Evolutionary conservation across 1,140 invertebrate species (phyloP).

Genomic region (Drosophila kepulauana): DNA sequence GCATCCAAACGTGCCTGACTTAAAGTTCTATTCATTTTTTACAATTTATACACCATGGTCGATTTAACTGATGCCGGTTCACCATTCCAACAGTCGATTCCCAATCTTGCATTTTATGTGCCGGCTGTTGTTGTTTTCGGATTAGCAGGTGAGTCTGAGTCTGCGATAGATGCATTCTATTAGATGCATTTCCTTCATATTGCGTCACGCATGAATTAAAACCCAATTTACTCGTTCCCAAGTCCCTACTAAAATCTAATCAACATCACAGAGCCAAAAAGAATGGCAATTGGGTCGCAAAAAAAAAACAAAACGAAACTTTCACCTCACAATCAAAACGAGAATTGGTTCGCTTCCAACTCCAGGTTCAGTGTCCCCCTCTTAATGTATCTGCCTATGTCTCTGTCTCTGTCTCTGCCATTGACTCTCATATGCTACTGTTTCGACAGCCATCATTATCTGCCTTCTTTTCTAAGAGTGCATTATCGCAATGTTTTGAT

Average conservation of each 20-base stretch:
- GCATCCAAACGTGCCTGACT: conserved; percentile 25
- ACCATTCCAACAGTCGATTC: conserved; percentile 92
- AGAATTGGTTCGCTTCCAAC: conserved; percentile 16
- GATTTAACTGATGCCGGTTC: conserved; percentile 85
- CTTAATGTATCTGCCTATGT: not conserved
- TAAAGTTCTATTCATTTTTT: conserved; percentile 1
- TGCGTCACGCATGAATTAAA: conserved; percentile 45
- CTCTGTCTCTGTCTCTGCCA: not conserved
- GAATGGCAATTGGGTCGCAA: conserved; percentile 53
- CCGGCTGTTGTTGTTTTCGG: conserved; percentile 90
- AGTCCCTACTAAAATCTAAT: not conserved
- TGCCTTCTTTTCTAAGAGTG: conserved; percentile 27
- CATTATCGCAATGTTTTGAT: conserved; percentile 41
- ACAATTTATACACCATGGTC: conserved; percentile 86
- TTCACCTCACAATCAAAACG: conserved; percentile 58
- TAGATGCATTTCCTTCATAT: not conserved
- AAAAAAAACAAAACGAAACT: conserved; percentile 30
- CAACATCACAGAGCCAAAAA: not conserved
- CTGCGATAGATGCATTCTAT: not conserved
- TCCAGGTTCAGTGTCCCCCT: not conserved
- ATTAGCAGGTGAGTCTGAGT: conserved; percentile 89
- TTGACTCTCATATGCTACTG: conserved; percentile 24
- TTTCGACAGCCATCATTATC: conserved; percentile 16
- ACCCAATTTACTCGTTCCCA: not conserved
- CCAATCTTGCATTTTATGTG: conserved; percentile 91